A percentile compares a stretch with the other conserved stretches of the same genome.
Conservation (phyloP, 2,888 invertebrate species). For the Catocala fraxini region DNA sequence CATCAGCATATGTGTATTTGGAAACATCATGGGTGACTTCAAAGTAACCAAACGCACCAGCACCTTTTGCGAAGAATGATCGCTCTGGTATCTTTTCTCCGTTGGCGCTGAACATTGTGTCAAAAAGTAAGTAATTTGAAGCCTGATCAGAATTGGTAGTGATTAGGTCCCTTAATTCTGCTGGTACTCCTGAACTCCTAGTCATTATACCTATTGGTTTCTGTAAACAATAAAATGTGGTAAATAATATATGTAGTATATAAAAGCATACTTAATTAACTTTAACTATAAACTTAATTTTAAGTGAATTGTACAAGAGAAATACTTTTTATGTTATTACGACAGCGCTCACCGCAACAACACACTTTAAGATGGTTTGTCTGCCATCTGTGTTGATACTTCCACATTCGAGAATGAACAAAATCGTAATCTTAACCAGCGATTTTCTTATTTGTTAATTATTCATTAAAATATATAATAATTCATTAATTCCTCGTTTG, state of each 20-base stretch:
- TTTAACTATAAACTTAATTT: too few relatives aligned
- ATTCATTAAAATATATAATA: too few relatives aligned
- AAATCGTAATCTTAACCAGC: too few relatives aligned
- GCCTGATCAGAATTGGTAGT: constrained; percentile 54
- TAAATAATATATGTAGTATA: neutral
- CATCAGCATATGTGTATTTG: constrained; percentile 86
- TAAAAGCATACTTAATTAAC: too few relatives aligned
- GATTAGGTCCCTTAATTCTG: constrained; percentile 88
- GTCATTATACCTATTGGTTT: constrained; percentile 72
- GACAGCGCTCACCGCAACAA: too few relatives aligned
- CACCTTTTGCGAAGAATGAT: constrained; percentile 97
- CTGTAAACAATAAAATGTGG: constrained; percentile 37
- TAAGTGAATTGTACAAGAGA: too few relatives aligned
- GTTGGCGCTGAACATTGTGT: constrained; percentile 91
- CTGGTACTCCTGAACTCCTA: constrained; percentile 92
- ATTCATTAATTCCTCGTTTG: too few relatives aligned
- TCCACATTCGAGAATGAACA: too few relatives aligned
- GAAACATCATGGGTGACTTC: constrained; percentile 88
- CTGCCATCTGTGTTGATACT: too few relatives aligned
- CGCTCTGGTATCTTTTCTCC: constrained; percentile 95
- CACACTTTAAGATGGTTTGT: too few relatives aligned
- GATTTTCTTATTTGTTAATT: too few relatives aligned
- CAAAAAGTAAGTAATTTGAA: constrained; percentile 82
- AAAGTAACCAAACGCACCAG: constrained; percentile 85
- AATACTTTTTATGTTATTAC: too few relatives aligned